A percentile compares a stretch with the other conserved stretches of the same genome.
Conservation (phyloP, 2,113 vertebrate genomes). For the Pantherophis guttatus region DNA sequence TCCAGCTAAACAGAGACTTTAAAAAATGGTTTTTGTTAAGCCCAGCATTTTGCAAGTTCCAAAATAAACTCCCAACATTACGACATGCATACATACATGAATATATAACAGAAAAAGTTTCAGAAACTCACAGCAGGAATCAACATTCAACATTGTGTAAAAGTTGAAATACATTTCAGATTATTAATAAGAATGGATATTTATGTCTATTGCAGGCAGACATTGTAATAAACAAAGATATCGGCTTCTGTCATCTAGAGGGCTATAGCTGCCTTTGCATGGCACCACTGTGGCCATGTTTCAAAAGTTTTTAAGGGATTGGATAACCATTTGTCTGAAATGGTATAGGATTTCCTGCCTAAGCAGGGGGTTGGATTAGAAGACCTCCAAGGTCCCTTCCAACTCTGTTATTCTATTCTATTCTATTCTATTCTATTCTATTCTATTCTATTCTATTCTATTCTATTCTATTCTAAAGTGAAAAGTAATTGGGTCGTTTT, state of each 20-base stretch:
- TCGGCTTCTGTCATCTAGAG: background rate
- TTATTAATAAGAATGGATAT: background rate
- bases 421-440: too few relatives aligned
- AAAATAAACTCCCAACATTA: background rate
- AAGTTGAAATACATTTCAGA: background rate
- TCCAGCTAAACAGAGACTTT: background rate
- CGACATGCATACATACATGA: rapidly evolving
- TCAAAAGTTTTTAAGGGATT: background rate
- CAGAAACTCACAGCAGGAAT: background rate
- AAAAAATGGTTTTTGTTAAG: background rate
- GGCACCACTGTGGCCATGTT: background rate
- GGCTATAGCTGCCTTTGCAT: background rate
- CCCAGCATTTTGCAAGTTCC: slow-evolving; percentile 19
- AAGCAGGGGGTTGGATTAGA: too few relatives aligned
- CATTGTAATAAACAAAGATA: background rate
- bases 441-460: too few relatives aligned
- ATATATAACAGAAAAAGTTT: background rate
- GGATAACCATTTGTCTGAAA: too few relatives aligned
- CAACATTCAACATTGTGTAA: background rate
- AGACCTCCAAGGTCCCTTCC: too few relatives aligned
- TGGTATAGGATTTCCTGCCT: too few relatives aligned
- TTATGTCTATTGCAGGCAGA: background rate
- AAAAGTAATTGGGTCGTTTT: background rate
- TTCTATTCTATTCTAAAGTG: background rate
- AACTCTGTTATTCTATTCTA: too few relatives aligned